Evolutionary conservation across 2,888 invertebrate species (phyloP), one percentile per base, ranked within the genome.

Genomic region (Cephus sareptanus): DNA sequence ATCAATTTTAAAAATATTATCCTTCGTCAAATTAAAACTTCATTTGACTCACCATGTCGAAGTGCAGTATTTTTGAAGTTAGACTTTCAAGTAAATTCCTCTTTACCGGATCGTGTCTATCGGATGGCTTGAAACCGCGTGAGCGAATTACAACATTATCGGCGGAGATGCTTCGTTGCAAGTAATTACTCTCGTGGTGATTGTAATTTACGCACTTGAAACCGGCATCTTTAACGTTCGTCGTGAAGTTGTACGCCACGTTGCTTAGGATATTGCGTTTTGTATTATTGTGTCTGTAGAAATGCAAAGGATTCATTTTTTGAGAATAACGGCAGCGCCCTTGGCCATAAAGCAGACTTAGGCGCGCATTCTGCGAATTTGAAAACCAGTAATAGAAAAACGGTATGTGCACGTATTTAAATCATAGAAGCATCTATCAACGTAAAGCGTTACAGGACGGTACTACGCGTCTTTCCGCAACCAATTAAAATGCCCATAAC

Each of bases 71-170:
- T 92, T 95, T 95, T 90, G 95, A 94, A 89, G 97, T 96, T 90
- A 97, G 94, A 89, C 94, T 94, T 76, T 95, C 95, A 84, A 97
- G 94, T 92, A 97, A 96, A 88, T 95, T 94, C 90, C 94, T 94
- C 92, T 97, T 97, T 85, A 93, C 93, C 1, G 97, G 97, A 92
- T 97, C 97, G 89, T 95, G 95, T 91, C 95, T 94, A 92, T 97
- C 97, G 3, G 97, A 97, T 1, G 97, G 97, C 88, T 96, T 96
- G 92, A 96, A 96, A 68, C 97, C 96, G 40, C 97, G 93, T 82
- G 90, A 87, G 75, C 87, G 88, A 79, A 91, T 85, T 87, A 91
- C 88, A 85, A 91, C 91, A 91, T 91, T 90, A 85, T 91, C 91
- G 34, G 91, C 90, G 69, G 90, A 89, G 56, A 87, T 80, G 77